Base-by-base conservation (phyloP, 2,797 vertebrate species). In the Mycteria americana region DNA sequence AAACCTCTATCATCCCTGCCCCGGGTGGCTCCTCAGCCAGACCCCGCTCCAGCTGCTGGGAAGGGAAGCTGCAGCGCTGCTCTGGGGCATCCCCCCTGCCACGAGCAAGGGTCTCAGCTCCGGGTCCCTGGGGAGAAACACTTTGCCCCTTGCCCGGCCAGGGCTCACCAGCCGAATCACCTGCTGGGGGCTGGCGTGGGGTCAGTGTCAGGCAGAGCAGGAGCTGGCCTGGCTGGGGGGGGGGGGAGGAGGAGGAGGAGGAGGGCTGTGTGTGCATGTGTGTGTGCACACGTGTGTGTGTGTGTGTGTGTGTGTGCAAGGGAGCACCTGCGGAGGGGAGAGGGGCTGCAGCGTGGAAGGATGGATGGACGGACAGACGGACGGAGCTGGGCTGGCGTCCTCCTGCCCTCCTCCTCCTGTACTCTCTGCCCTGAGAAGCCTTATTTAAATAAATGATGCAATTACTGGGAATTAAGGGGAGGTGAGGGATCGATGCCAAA, bases 361-460 rank as follows among this genome's bases (percentile, higher is more conserved):
- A 50, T 4, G 5, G 41, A 59, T 7, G 3, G 54, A 87, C 37
- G 37, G 37, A 50, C 4, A 5, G 62, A 43, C 1, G 13, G 41
- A 59, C 8, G 3, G 54, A 87, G 59, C 83, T 65, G 75, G 80
- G 22, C 72, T 74, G 67, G 70, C 53, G 31, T 78, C 51, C 41
- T 89, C 37, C 81, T 57, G 37, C 69, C 68, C 75, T 91, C 76
- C 30, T 81, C 72, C 54, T 85, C 28, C 51, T 73, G 46, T 31
- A 19, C 56, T 88, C 53, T 73, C 75, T 93, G 75, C 62, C 69
- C 65, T 79, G 65, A 84, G 72, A 88, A 75, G 31, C 24, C 68
- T 93, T 80, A 87, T 89, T 96, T 88, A 95, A 96, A 96, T 85
- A 90, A 89, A 96, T 91, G 74, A 91, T 93, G 50, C 78, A 81